Evolutionary conservation across 2,888 invertebrate species (phyloP), one percentile per base, ranked within the genome.

Genomic region (Latrodectus hesperus): DNA sequence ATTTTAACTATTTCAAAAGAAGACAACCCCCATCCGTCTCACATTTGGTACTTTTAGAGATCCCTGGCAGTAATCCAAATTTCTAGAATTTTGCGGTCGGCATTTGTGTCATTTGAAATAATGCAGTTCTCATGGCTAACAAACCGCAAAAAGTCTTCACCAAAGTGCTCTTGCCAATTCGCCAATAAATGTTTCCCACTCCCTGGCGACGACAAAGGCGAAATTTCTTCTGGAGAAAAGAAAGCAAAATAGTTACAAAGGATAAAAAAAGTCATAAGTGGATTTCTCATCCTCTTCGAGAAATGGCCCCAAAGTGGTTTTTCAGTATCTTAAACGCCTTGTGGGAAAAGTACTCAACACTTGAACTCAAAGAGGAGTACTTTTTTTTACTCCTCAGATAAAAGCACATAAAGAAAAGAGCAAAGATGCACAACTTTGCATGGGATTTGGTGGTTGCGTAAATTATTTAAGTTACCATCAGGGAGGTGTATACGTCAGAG

Each of bases 261-360:
- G 22, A 38, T 16, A 70, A 38, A 71, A 71, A 53, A 26, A 52
- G 49, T 72, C 67, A 38, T 78, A 78, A 84, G 84, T 84, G 78
- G 84, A 10, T 16, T 67, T 64, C 84, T 78, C 26, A 51, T 71
- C 38, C 72, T 78, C 70, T 78, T 78, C 26, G 70, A 53, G 22
- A 68, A 75, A 75, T 22, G 68, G 84, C 49, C 84, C 60, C 52
- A 49, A 51, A 64, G 49, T 53, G n/a, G 51, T 70, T 78, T 67
- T 53, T 51, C 38, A 64, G 38, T 78, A 84, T 84, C 84, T 84
- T 84, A 84, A 84, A 84, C 65, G 84, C 73, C 77, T 78, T 60
- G 84, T 84, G 78, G 73, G 84, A 84, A 84, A 78, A 84, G 84
- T 17, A 55, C 55, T 67, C 53, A 73, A 65, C 77, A 84, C 84